Percentiles rank a stretch among this genome's conserved stretches.
phyloP scores from a whole-genome alignment of 1,140 invertebrate genomes.

The Drosophila pseudoobscura region DNA sequence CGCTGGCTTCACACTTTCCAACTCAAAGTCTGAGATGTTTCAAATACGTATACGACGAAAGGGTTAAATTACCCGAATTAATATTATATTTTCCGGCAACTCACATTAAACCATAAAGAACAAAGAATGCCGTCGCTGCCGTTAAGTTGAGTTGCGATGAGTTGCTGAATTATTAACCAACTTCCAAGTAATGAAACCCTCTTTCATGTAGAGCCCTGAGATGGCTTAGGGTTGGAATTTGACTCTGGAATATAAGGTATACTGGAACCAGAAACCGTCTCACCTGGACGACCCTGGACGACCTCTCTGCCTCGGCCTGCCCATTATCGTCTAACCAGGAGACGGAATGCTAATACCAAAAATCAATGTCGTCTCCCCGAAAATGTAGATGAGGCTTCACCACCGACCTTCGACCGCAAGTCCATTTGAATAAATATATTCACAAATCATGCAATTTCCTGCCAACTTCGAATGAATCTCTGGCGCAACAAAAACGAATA shows the following conservation, averaged over 20 bases:
- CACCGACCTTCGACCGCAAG: not conserved
- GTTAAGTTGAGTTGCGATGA: too few species aligned
- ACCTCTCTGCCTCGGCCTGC: too few species aligned
- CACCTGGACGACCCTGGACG: too few species aligned
- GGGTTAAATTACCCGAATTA: constrained; percentile 26
- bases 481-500: constrained; percentile 8
- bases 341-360: constrained; percentile 31
- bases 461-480: constrained; percentile 21
- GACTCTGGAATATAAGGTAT: too few species aligned
- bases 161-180: not conserved
- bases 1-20: constrained; percentile 22
- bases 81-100: constrained; percentile 8
- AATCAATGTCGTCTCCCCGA: constrained; percentile 46
- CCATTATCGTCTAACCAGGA: constrained; percentile 5
- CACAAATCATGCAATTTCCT: constrained; percentile 59
- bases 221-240: too few species aligned
- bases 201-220: not conserved
- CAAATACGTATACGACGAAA: not conserved
- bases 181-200: too few species aligned
- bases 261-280: not conserved
- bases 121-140: not conserved
- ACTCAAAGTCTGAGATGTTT: constrained; percentile 1
- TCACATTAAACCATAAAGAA: constrained; percentile 6
- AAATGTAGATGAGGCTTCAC: constrained; percentile 36
- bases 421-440: constrained; percentile 67